Base-by-base conservation (phyloP, 2,888 invertebrate genomes). In the Magallana nippona region DNA sequence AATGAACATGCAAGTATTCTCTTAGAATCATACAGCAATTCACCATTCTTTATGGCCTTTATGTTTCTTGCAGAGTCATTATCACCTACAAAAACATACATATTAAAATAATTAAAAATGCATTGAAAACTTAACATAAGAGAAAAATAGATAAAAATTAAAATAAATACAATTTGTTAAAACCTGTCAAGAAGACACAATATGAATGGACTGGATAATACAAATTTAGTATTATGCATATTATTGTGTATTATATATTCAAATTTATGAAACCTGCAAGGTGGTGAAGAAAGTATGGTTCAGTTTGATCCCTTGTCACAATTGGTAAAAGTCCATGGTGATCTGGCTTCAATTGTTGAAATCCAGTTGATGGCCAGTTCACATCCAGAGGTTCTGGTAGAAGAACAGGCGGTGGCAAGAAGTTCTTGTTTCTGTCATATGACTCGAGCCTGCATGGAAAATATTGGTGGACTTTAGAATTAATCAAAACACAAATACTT, bases 301-400 rank as follows among this genome's bases (percentile, higher is more conserved):
- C n/a, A 19, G 19, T 62, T 19, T 62, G 62, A 10, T 62, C 62
- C n/a, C n/a, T 62, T 10, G 19, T 2, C n/a, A 62, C 19, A n/a
- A 10, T 10, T 5, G 62, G n/a, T 10, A 62, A 10, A n/a, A n/a
- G 8, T 27, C 58, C 55, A 15, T 55, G 81, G n/a, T 84, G 78
- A 17, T 60, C 17, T n/a, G 56, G 5, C 11, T 55, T 22, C 13
- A 82, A 56, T 19, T 84, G 84, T 22, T 84, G 81, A 27, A 84
- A 84, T 55, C 82, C 84, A 19, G 60, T 55, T 5, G n/a, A 13
- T 55, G 84, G 84, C 82, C 84, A 84, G 8, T 55, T n/a, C 27
- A 81, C 78, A 10, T 81, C 62, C 17, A 84, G 17, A 55, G 79
- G 84, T 44, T 84, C 79, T 60, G 84, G 82, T 15, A 82, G 32